Base-by-base conservation (phyloP, 1,140 invertebrate genomes). In the Pemphigus obesinymphae region DNA sequence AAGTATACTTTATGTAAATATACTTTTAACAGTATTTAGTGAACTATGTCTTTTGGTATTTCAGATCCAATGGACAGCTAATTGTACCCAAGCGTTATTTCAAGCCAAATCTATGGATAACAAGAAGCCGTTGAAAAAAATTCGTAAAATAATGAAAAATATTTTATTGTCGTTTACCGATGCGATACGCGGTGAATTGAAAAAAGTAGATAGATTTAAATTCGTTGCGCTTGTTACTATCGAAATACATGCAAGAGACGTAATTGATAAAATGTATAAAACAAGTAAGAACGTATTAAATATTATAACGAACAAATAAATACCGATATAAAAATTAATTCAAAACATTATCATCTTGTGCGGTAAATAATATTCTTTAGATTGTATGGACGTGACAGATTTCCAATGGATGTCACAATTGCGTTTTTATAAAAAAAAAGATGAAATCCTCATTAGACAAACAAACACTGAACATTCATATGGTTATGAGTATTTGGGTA, bases 401-500 rank as follows among this genome's bases (percentile, higher is more conserved):
- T 80, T 80, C n/a, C 53, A 80, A 45, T 80, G 76, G 76, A 80
- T 80, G 76, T 80, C 76, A 20, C 76, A 80, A 13, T 63, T 80
- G 13, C n/a, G 76, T 5, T 80, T 80, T 63, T 80, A 80, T 31
- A 85, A 87, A 83, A 86, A 89, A 84, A 86, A 93, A 26, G 89
- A 91, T 82, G 89, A 91, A 83, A 92, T 94, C 83, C 87, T 91
- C 75, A 95, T 97, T 0, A 90, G 92, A 85, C 94, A 97, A 84
- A 95, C 95, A 53, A 97, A 97, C 88, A 93, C 96, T 3, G 92
- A 92, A 68, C 92, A 94, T 13, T 15, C 45, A 0, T 98, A 96
- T 86, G 95, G 94, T 37, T 97, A 95, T 87, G 96, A 98, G 86
- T 98, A 97, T 87, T 89, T 97, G 43, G 95, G 95, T n/a, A 96